Percentiles rank a stretch among this genome's conserved stretches.
Conservation (phyloP, 2,888 invertebrate species). For the Himalopsyche anomala region DNA sequence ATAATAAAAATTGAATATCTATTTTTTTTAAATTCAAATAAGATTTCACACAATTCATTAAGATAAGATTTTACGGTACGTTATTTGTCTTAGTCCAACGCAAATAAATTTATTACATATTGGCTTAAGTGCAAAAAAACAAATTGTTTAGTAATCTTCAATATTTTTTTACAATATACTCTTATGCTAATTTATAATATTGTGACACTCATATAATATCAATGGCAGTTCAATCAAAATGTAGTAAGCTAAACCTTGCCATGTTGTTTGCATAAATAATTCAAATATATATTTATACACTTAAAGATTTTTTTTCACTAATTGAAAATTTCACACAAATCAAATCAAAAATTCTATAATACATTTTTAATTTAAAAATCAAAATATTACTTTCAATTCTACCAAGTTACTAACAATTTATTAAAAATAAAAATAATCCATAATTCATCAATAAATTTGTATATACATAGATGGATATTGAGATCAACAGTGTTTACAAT, state of each 20-base stretch:
- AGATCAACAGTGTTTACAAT: too few relatives aligned
- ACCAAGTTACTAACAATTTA: too few relatives aligned
- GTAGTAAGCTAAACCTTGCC: background rate
- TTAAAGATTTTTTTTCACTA: too few relatives aligned
- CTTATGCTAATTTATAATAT: background rate
- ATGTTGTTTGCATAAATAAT: background rate
- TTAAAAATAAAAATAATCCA: too few relatives aligned
- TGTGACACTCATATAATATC: background rate
- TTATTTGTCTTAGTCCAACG: background rate
- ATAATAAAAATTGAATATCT: background rate
- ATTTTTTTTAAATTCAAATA: background rate
- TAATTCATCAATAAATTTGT: too few relatives aligned
- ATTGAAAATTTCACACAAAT: too few relatives aligned
- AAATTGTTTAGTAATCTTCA: background rate
- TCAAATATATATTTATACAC: too few relatives aligned
- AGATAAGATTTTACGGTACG: background rate
- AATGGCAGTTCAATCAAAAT: background rate
- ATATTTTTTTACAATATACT: background rate
- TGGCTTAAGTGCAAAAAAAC: background rate
- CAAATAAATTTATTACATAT: background rate
- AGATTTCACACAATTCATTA: background rate
- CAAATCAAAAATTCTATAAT: too few relatives aligned
- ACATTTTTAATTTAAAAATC: too few relatives aligned
- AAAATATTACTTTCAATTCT: too few relatives aligned
- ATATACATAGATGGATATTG: too few relatives aligned